A percentile compares a stretch with the other conserved stretches of the same genome.
Conservation (phyloP, 2,113 vertebrate species). For the Antidorcas marsupialis region DNA sequence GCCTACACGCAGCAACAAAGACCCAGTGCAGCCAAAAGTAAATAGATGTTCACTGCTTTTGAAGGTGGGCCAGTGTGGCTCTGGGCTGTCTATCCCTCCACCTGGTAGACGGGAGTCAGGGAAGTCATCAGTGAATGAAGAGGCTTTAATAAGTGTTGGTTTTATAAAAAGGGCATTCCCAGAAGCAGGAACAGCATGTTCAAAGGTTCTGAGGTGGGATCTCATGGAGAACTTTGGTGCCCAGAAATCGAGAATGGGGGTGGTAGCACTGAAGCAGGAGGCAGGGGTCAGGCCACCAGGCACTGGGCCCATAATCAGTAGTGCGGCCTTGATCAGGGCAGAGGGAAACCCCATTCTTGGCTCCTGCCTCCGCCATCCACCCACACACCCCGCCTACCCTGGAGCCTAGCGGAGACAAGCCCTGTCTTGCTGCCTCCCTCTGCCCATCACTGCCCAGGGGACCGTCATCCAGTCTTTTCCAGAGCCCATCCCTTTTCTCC, state of each 20-base stretch:
- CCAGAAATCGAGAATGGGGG: background rate
- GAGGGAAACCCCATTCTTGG: background rate
- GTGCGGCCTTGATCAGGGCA: background rate
- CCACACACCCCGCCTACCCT: background rate
- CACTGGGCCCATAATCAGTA: background rate
- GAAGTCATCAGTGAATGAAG: background rate
- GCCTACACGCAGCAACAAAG: background rate
- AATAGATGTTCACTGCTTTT: background rate
- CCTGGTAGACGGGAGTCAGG: background rate
- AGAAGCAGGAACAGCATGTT: background rate
- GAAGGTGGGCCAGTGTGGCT: background rate
- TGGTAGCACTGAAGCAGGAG: background rate
- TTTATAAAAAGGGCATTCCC: background rate
- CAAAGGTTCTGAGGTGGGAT: background rate
- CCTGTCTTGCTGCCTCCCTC: background rate
- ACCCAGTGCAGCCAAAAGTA: background rate
- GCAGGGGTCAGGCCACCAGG: background rate
- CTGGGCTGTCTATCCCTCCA: background rate
- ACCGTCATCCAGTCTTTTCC: background rate
- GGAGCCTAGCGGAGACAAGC: background rate
- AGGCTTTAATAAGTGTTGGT: background rate
- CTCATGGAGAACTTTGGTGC: background rate
- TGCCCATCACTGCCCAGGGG: background rate
- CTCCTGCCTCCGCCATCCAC: background rate
- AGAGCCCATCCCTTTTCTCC: background rate